Base-by-base conservation (phyloP, 2,113 vertebrate species). In the Hyperoodon ampullatus region DNA sequence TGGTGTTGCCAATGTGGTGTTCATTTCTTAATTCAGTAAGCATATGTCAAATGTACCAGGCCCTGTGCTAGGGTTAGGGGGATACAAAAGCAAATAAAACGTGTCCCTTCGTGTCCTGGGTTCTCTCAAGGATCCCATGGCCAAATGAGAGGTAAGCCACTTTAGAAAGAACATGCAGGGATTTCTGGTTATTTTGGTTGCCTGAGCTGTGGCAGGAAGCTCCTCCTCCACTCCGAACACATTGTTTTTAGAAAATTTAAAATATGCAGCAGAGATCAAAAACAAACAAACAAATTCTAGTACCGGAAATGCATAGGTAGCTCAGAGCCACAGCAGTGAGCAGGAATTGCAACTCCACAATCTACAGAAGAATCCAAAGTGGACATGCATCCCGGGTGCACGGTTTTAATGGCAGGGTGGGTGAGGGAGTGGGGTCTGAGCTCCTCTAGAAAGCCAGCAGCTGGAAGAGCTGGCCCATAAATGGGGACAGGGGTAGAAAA, bases 1-100 rank as follows among this genome's bases (percentile, higher is more conserved):
- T 50, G 60, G 71, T 94, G 44, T 66, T 63, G 60, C 84, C 58
- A 90, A 23, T 16, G 28, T 30, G 88, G 19, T 42, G n/a, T 96
- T 94, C 53, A 87, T 89, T 93, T 82, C 60, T 94, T 70, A 77
- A 96, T 88, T 95, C 42, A 95, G 44, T 66, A 75, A 95, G 68
- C 11, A 2, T 24, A 75, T 84, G 87, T 68, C n/a, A 87, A 93
- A 18, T 28, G n/a, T 63, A 90, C 70, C 74, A 55, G 42, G 44
- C 58, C 42, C 87, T 8, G 6, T 72, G 72, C 11, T 30, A 80
- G 88, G 72, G 42, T 82, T 1, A 58, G 53, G 44, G 39, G 28
- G 82, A 88, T 35, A 87, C 42, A 60, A 87, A 78, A 84, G 19
- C 28, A 80, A 95, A 90, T 88, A 61, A 90, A 91, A 87, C 60